Percentiles rank a stretch among this genome's conserved stretches.
phyloP scores from a whole-genome alignment of 2,113 vertebrate species.

The Corydoras maculifer region DNA sequence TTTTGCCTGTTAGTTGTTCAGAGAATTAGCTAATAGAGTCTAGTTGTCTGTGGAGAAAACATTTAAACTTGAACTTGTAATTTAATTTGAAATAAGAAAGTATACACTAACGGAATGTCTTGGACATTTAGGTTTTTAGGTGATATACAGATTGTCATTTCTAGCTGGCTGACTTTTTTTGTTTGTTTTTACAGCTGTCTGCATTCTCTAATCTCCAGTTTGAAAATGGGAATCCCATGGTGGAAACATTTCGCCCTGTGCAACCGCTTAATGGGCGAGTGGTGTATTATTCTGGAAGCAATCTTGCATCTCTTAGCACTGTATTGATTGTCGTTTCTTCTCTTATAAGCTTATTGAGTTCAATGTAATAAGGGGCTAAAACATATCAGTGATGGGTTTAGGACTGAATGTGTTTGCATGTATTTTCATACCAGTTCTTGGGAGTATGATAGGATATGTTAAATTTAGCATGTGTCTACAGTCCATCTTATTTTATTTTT shows the following conservation, averaged over 20 bases:
- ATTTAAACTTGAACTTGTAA: too few relatives aligned
- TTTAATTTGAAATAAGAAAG: too few relatives aligned
- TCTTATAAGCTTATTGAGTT: conserved; percentile 30
- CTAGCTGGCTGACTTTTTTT: not conserved
- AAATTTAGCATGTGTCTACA: too few relatives aligned
- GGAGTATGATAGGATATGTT: too few relatives aligned
- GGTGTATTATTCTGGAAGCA: conserved; percentile 51
- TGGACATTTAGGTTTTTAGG: too few relatives aligned
- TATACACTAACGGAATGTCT: too few relatives aligned
- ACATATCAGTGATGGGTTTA: not conserved
- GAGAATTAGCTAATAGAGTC: too few relatives aligned
- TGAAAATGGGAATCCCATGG: conserved; percentile 45
- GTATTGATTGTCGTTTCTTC: conserved; percentile 35
- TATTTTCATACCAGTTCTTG: too few relatives aligned
- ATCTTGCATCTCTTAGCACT: conserved; percentile 21
- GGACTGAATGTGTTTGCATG: too few relatives aligned
- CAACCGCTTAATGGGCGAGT: conserved; percentile 50
- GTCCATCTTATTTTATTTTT: too few relatives aligned
- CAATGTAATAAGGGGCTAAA: conserved; percentile 1
- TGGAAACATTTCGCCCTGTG: conserved; percentile 48
- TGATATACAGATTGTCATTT: not conserved
- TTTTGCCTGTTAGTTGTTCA: too few relatives aligned
- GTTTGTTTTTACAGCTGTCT: conserved; percentile 44
- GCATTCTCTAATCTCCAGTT: conserved; percentile 52
- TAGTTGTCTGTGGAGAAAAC: too few relatives aligned